Conservation (phyloP, 2,113 vertebrate genomes). For the Pampusana beccarii region DNA sequence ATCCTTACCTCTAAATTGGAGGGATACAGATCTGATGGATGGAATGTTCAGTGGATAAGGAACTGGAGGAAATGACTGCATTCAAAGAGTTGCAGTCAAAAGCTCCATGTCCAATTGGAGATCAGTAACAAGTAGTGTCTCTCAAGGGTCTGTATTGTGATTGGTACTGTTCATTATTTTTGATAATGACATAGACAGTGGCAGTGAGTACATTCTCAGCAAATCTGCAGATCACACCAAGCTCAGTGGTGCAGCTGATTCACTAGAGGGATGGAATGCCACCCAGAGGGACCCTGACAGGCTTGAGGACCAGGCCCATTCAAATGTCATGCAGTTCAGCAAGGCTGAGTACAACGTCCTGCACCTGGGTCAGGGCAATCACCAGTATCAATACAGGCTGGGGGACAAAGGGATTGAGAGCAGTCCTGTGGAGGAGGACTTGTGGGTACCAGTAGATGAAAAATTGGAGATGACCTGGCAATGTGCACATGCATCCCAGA, state of each 20-base stretch:
- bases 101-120: not conserved
- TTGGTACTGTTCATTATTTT: fast-evolving
- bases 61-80: not conserved
- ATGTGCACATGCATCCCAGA: not conserved
- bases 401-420: not conserved
- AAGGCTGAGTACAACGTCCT: not conserved
- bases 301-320: not conserved
- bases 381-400: not conserved
- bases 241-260: not conserved
- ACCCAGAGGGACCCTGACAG: not conserved
- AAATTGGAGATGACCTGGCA: fast-evolving
- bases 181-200: fast-evolving
- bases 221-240: not conserved
- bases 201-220: fast-evolving
- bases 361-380: not conserved
- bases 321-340: not conserved
- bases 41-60: not conserved
- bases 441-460: not conserved
- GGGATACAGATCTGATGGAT: not conserved
- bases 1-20: not conserved
- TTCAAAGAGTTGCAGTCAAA: not conserved
- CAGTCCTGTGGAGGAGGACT: not conserved
- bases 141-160: fast-evolving
- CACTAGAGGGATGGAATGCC: not conserved
- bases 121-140: not conserved